A percentile compares a stretch with the other conserved stretches of the same genome.
Evolutionary conservation across 2,888 invertebrate species (phyloP).

Genomic region (Andrena flavipes): DNA sequence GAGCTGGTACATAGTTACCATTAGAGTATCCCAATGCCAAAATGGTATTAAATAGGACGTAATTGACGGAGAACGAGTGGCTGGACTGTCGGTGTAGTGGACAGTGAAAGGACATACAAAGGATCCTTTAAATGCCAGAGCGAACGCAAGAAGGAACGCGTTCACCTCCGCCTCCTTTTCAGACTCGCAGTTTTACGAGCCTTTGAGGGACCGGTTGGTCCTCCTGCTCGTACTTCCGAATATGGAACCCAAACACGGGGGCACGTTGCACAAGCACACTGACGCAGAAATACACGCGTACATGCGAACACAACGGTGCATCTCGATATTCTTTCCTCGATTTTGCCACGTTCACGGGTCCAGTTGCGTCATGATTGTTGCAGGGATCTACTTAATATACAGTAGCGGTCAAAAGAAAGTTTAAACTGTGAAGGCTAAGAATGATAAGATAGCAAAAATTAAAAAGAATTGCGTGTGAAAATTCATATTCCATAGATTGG

Average conservation of each 20-base stretch:
- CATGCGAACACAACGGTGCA: background rate
- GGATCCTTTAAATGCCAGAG: conserved; percentile 44
- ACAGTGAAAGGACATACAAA: conserved; percentile 23
- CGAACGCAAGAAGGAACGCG: conserved; percentile 28
- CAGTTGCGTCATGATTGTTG: background rate
- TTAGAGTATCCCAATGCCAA: background rate
- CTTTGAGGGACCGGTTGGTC: conserved; percentile 62
- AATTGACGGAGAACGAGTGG: conserved; percentile 4
- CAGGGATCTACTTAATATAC: background rate
- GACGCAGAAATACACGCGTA: background rate
- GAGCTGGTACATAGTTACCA: conserved; percentile 1
- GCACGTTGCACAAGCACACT: background rate
- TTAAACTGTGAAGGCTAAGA: no score
- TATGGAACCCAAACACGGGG: conserved; percentile 48
- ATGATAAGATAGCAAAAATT: no score
- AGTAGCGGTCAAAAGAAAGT: no score
- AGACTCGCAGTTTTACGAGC: conserved; percentile 46
- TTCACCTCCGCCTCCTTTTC: conserved; percentile 38
- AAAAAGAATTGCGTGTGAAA: no score
- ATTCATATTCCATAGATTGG: no score
- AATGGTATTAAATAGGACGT: conserved; percentile 15
- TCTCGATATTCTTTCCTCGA: background rate
- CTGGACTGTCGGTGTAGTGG: conserved; percentile 6
- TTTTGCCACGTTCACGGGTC: background rate
- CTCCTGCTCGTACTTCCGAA: conserved; percentile 58